A percentile compares a stretch with the other conserved stretches of the same genome.
phyloP scores from a whole-genome alignment of 2,888 invertebrate genomes.

The Orthonevra nobilis region DNA sequence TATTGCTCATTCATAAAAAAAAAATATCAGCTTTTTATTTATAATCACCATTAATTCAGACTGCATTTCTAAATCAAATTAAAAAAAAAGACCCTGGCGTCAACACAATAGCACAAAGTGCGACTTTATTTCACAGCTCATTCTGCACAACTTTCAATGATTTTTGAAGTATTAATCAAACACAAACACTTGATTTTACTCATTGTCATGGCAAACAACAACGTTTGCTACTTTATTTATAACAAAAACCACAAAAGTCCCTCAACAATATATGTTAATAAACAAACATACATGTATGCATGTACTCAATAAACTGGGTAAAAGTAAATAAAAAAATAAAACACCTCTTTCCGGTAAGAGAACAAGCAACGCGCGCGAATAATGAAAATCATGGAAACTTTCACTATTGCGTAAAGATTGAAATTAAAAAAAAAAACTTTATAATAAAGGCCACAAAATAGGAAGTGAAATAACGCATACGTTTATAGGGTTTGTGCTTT shows the following conservation, averaged over 20 bases:
- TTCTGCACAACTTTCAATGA: no score
- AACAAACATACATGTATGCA: no score
- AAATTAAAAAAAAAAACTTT: background rate
- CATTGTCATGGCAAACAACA: constrained; percentile 28
- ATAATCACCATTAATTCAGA: no score
- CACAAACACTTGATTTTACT: constrained; percentile 7
- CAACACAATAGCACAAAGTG: no score
- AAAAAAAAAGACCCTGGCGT: no score
- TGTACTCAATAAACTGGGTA: no score
- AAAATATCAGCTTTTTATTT: no score
- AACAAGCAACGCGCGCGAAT: constrained; percentile 34
- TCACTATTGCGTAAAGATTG: constrained; percentile 53
- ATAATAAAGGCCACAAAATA: constrained; percentile 5
- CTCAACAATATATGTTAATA: constrained; percentile 2
- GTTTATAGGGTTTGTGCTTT: background rate
- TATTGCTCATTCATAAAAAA: no score
- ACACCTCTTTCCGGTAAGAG: constrained; percentile 46
- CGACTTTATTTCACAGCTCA: no score
- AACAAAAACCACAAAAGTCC: constrained; percentile 23
- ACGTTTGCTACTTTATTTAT: background rate
- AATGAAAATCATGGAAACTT: constrained; percentile 41
- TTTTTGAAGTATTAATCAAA: no score
- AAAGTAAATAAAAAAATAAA: no score
- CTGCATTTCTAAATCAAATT: no score
- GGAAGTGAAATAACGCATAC: constrained; percentile 3